phyloP scores from a whole-genome alignment of 2,797 vertebrate species.

The Hoplostethus atlanticus region DNA sequence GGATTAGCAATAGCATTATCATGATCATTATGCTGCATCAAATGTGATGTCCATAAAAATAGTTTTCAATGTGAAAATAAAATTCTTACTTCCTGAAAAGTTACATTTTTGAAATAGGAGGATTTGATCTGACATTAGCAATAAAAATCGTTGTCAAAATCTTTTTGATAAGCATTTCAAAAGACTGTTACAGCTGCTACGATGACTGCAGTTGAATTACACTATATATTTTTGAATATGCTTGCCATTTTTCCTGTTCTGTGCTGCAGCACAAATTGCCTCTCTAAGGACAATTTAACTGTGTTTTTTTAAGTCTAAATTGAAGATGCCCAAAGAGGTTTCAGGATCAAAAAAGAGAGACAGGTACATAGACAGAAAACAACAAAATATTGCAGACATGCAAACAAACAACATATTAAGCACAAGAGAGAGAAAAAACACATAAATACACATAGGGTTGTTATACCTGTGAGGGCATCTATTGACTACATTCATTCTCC shows the following conservation, averaged over 20 bases:
- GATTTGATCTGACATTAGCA: no score
- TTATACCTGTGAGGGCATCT: conserved; percentile 24
- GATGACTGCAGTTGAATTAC: conserved; percentile 87
- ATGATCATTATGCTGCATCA: no score
- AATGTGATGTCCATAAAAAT: no score
- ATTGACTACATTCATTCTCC: conserved; percentile 7
- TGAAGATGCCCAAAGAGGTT: conserved; percentile 49
- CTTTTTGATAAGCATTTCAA: conserved; percentile 8
- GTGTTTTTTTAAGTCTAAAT: conserved; percentile 39
- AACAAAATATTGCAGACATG: neutral
- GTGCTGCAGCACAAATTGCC: conserved; percentile 51
- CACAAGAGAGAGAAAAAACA: conserved; percentile 23
- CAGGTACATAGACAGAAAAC: conserved; percentile 25
- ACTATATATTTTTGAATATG: conserved; percentile 17
- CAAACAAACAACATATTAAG: conserved; percentile 7
- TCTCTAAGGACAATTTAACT: conserved; percentile 53
- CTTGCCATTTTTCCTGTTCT: conserved; percentile 20
- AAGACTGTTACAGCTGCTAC: neutral
- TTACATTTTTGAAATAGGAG: no score
- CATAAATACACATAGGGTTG: neutral
- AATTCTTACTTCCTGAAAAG: no score
- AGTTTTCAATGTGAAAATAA: no score
- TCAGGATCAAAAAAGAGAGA: conserved; percentile 46
- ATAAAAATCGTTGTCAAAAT: neutral
- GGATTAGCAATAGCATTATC: neutral